These are phyloP conservation scores for Homarus americanus DNA, from an alignment of 1,140 invertebrate genomes.

Conservation along the genomic window DNA sequence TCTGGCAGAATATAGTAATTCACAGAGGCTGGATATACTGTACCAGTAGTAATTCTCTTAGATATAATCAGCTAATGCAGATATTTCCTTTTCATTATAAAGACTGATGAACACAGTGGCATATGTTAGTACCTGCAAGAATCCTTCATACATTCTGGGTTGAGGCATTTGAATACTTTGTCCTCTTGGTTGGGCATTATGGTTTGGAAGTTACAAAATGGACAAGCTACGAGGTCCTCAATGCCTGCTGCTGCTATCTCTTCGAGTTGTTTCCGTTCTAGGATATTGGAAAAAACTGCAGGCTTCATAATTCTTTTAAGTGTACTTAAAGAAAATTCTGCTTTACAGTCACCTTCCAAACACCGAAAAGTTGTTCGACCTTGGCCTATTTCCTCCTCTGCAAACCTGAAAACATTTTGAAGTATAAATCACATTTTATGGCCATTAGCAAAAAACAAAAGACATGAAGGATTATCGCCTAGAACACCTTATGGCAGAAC, in stretches of 20 bases:
- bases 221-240: slow-evolving; percentile 82
- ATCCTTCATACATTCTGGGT: slow-evolving; percentile 84
- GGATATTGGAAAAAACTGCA: slow-evolving; percentile 81
- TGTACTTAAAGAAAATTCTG: slow-evolving; percentile 79
- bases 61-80: too few species aligned
- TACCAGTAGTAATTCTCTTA: too few species aligned
- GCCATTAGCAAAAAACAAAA: too few species aligned
- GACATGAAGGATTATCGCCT: too few species aligned
- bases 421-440: too few species aligned
- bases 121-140: slow-evolving; percentile 80
- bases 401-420: slow-evolving; percentile 76
- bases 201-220: slow-evolving; percentile 83
- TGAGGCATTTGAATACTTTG: slow-evolving; percentile 83
- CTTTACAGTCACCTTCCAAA: slow-evolving; percentile 78
- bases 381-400: slow-evolving; percentile 80
- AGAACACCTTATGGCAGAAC: too few species aligned
- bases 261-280: slow-evolving; percentile 80
- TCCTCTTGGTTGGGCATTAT: slow-evolving; percentile 81
- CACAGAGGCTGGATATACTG: too few species aligned
- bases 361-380: slow-evolving; percentile 81
- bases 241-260: slow-evolving; percentile 83
- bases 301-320: slow-evolving; percentile 80
- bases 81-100: too few species aligned
- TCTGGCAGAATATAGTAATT: too few species aligned
- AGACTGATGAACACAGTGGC: background rate